Base-by-base conservation (phyloP, 2,888 invertebrate genomes). In the Phengaris alcon region DNA sequence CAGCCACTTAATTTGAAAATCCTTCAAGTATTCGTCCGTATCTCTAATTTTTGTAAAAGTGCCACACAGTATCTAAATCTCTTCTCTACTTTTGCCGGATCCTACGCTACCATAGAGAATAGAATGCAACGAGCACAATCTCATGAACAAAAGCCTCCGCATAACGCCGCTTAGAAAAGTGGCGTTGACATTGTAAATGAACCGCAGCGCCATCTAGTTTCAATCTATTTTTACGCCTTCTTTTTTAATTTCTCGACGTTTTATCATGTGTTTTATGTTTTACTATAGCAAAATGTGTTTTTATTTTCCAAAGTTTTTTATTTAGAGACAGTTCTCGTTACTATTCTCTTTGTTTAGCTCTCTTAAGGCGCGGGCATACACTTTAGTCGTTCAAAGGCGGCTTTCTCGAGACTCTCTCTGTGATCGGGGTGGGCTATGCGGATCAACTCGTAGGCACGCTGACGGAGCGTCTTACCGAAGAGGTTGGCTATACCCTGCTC, bases 381-480 rank as follows among this genome's bases (percentile, higher is more conserved):
- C 87, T 97, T 96, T 9, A 97, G 94, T 69, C 97, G 95, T 81
- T 98, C 97, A 86, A 96, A 99, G 10, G 98, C 97, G 6, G 97
- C 96, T 85, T 97, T 97, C 87, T 99, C 98, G 48, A 99, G 92
- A 0, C 89, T 84, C 84, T 97, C 96, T 74, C 97, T 95, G 83
- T 98, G 98, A 85, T 97, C 95, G 0, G 99, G 99, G 88, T 98
- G 98, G 1, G 99, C 96, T 57, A 99, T 95, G 79, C 96, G 94
- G 84, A 99, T 98, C 6, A 99, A 94, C 77, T 96, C 98, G 88
- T 98, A 95, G 4, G 98, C 98, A 75, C 99, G 94, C 87, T 99
- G 98, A 2, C 98, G 94, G 74, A 98, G 94, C 15, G 96, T 96
- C 89, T 97, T 98, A 64, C 99, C 99, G 88, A 98, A 98, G 73